Evolutionary conservation across 2,888 invertebrate genomes (phyloP).

Genomic region (Meloe dianella): DNA sequence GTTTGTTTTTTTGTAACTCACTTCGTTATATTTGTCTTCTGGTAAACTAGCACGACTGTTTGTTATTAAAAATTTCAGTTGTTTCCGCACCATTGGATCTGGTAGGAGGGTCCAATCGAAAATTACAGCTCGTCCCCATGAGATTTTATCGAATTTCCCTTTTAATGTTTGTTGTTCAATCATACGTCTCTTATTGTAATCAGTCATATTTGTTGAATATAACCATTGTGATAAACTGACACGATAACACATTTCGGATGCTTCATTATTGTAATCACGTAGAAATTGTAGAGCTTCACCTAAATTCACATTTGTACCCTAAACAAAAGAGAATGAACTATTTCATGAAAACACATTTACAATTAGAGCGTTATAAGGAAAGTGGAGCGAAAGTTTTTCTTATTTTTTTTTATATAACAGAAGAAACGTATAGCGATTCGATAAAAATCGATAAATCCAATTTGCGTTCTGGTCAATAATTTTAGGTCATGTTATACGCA

Average conservation of each 20-base stretch:
- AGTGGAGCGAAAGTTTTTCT: not conserved
- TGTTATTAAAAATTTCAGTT: conserved; percentile 73
- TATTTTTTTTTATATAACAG: not conserved
- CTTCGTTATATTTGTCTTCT: conserved; percentile 77
- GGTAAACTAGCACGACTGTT: conserved; percentile 76
- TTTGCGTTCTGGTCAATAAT: not conserved
- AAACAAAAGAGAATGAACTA: conserved; percentile 38
- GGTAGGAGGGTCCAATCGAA: conserved; percentile 73
- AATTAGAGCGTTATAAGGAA: not conserved
- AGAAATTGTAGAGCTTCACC: conserved; percentile 75
- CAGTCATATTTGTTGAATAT: conserved; percentile 79
- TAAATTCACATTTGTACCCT: conserved; percentile 71
- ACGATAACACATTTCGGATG: conserved; percentile 74
- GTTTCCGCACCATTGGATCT: conserved; percentile 70
- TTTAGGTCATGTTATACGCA: not conserved
- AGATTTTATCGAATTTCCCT: conserved; percentile 75
- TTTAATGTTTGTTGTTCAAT: conserved; percentile 73
- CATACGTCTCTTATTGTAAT: conserved; percentile 73
- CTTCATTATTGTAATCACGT: conserved; percentile 75
- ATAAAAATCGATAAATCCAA: too few species aligned
- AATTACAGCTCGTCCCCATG: conserved; percentile 74
- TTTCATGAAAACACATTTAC: not conserved
- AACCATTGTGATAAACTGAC: conserved; percentile 77
- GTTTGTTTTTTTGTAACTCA: conserved; percentile 47
- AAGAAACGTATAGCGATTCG: not conserved